Conservation (phyloP, 2,888 invertebrate species). For the Tuta absoluta region DNA sequence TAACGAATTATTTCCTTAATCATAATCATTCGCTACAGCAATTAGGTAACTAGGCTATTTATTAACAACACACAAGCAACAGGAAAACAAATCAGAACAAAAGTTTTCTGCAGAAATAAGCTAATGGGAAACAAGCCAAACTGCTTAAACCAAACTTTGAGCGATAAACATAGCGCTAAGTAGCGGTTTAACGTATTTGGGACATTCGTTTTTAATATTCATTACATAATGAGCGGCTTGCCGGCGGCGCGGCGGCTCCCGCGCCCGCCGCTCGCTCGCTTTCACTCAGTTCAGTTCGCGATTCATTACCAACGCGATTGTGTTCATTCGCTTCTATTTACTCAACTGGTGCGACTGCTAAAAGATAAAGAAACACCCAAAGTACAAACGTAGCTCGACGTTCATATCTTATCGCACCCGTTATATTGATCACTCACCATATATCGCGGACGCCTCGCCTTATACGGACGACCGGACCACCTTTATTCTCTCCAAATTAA, state of each 20-base stretch:
- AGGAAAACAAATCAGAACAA: slow-evolving; percentile 8
- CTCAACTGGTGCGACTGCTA: slow-evolving; percentile 75
- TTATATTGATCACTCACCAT: slow-evolving; percentile 77
- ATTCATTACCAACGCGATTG: slow-evolving; percentile 74
- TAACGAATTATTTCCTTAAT: slow-evolving; percentile 20
- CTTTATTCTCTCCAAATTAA: slow-evolving; percentile 75
- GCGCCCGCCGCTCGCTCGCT: slow-evolving; percentile 60
- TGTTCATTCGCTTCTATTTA: slow-evolving; percentile 74
- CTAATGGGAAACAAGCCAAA: slow-evolving; percentile 24
- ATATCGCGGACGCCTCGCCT: slow-evolving; percentile 75
- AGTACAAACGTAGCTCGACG: slow-evolving; percentile 64
- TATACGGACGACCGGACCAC: slow-evolving; percentile 72
- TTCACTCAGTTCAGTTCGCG: slow-evolving; percentile 69
- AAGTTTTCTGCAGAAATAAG: background rate
- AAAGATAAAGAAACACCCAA: slow-evolving; percentile 76
- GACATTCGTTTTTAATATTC: slow-evolving; percentile 74
- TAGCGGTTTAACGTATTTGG: slow-evolving; percentile 60
- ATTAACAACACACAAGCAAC: slow-evolving; percentile 8
- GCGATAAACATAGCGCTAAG: slow-evolving; percentile 52
- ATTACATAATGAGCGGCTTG: slow-evolving; percentile 68
- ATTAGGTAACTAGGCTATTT: slow-evolving; percentile 22
- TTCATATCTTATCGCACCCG: slow-evolving; percentile 75
- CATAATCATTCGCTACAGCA: slow-evolving; percentile 26
- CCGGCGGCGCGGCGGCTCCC: slow-evolving; percentile 43
- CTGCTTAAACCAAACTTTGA: slow-evolving; percentile 38